These are phyloP conservation scores for Linnaemya vulpina DNA, from an alignment of 2,888 invertebrate genomes.

Conservation along the genomic window DNA sequence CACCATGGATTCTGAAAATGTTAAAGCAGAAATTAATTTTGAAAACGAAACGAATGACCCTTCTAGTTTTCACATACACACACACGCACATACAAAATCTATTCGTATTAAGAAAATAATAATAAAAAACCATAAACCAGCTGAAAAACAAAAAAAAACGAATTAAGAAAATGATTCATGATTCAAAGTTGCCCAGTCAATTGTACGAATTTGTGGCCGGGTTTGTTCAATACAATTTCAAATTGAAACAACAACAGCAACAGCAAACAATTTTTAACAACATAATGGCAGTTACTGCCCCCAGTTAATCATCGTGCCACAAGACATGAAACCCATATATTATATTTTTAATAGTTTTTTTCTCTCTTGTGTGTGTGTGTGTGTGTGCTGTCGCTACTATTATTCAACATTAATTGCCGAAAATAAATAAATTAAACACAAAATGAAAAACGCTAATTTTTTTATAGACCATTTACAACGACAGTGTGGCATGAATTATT, in stretches of 20 bases:
- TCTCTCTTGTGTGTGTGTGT: too few species aligned
- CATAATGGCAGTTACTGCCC: slow-evolving; percentile 40
- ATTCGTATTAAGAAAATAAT: background rate
- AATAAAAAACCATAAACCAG: background rate
- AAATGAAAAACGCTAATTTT: background rate
- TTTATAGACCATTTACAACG: background rate
- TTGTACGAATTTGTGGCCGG: slow-evolving; percentile 10
- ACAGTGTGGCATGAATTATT: background rate
- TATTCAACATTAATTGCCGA: slow-evolving; percentile 8
- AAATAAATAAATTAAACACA: background rate
- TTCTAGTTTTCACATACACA: background rate
- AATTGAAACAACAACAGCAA: slow-evolving; percentile 49
- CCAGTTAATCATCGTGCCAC: slow-evolving; percentile 50
- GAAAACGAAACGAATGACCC: background rate
- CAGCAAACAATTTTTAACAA: slow-evolving; percentile 31
- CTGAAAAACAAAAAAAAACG: slow-evolving; percentile 22
- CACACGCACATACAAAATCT: background rate
- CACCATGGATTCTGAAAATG: too few species aligned
- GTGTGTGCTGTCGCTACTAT: background rate
- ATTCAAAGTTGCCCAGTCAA: slow-evolving; percentile 32
- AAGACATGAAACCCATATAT: slow-evolving; percentile 19
- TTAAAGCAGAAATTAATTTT: background rate
- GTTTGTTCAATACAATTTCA: slow-evolving; percentile 40
- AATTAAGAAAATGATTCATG: slow-evolving; percentile 63
- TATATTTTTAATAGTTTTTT: background rate